A percentile compares a stretch with the other conserved stretches of the same genome.
Conservation (phyloP, 2,888 invertebrate genomes). For the Candidula unifasciata region DNA sequence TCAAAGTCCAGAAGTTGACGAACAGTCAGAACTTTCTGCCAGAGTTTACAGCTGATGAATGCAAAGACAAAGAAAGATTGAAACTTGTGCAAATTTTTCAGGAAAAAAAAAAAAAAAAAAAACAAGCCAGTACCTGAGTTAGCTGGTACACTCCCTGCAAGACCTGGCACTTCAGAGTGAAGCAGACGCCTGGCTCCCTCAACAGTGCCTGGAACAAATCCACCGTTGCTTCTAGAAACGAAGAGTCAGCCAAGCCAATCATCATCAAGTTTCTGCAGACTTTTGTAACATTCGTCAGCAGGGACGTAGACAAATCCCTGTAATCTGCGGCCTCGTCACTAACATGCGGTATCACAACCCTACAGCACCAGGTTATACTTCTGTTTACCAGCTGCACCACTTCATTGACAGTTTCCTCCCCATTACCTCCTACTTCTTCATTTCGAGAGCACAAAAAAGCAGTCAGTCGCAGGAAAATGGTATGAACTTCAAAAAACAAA, state of each 20-base stretch:
- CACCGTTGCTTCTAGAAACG: background rate
- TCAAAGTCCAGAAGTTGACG: too few relatives aligned
- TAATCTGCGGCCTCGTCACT: background rate
- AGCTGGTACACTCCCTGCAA: slow-evolving; percentile 36
- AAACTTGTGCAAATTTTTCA: too few relatives aligned
- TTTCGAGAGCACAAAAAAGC: slow-evolving; percentile 24
- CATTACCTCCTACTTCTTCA: background rate
- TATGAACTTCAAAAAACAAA: slow-evolving; percentile 17
- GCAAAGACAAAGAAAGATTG: too few relatives aligned
- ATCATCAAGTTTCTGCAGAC: slow-evolving; percentile 18
- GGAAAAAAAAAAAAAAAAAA: too few relatives aligned
- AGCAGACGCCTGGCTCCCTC: background rate
- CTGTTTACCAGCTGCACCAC: background rate
- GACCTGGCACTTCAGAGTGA: background rate
- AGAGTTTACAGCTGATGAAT: too few relatives aligned
- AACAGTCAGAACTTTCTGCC: too few relatives aligned
- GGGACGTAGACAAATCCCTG: background rate
- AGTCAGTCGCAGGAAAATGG: slow-evolving; percentile 1
- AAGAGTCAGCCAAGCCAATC: background rate
- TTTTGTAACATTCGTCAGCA: background rate
- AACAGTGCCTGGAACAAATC: slow-evolving; percentile 24
- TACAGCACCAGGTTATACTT: slow-evolving; percentile 14
- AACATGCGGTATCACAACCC: background rate
- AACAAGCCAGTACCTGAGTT: background rate
- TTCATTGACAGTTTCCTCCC: background rate